Percentiles rank a stretch among this genome's conserved stretches.
Conservation (phyloP, 2,888 invertebrate species). For the Steinernema carpocapsae region DNA sequence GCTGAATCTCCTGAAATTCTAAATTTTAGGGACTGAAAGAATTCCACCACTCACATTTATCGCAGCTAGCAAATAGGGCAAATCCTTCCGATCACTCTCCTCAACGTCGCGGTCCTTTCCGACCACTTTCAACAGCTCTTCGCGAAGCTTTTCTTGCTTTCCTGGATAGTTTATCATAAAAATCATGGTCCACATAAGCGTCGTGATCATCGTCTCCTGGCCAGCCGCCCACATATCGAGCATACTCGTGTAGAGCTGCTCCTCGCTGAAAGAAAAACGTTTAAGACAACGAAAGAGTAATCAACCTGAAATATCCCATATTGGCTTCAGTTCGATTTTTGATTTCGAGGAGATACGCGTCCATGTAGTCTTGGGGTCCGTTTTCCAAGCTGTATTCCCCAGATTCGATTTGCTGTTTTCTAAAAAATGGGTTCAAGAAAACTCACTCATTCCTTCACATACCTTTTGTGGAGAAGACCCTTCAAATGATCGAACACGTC, state of each 20-base stretch:
- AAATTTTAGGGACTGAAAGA: neutral
- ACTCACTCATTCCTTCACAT: neutral
- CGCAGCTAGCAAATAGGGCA: neutral
- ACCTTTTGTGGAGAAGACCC: conserved; percentile 1
- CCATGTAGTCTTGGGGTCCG: conserved; percentile 24
- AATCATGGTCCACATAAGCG: neutral
- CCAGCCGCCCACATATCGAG: conserved; percentile 29
- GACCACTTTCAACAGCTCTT: neutral
- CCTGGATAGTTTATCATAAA: neutral
- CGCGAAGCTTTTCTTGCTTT: neutral
- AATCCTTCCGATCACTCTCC: neutral
- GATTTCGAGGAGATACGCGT: conserved; percentile 17
- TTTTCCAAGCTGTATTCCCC: conserved; percentile 13
- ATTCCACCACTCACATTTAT: neutral
- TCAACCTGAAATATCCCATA: conserved; percentile 28
- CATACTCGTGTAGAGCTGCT: conserved; percentile 26
- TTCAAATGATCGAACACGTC: conserved; percentile 18
- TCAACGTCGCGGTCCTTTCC: conserved; percentile 18
- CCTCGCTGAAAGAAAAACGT: neutral
- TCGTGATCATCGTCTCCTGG: conserved; percentile 32
- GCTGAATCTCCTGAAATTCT: conserved; percentile 6
- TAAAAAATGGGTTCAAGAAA: neutral
- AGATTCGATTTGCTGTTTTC: neutral
- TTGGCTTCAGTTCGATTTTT: neutral
- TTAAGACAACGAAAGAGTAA: no score